Percentiles rank a stretch among this genome's conserved stretches.
Evolutionary conservation across 92 coral and sea anemone species (phyloP).

Genomic region (Hydrozoanthus gracilis): DNA sequence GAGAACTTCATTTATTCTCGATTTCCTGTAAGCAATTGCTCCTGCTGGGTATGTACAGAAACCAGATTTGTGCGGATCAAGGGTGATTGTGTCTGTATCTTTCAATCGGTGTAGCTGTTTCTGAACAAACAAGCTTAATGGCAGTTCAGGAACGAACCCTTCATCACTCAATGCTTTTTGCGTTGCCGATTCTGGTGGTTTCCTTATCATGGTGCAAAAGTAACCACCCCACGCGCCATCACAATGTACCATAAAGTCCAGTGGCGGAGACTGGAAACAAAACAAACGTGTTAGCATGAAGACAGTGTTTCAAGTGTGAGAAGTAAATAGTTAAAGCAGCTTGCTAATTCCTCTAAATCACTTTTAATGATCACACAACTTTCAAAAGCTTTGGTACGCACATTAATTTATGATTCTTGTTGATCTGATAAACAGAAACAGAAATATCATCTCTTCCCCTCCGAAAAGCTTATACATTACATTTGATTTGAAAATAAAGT

Average conservation of each 20-base stretch:
- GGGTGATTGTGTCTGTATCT: slow-evolving; percentile 60
- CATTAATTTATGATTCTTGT: too few species aligned
- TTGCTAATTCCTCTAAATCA: too few species aligned
- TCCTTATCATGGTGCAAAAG: slow-evolving; percentile 61
- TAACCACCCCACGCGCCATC: slow-evolving; percentile 77
- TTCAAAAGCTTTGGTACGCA: too few species aligned
- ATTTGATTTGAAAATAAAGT: too few species aligned
- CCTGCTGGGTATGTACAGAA: slow-evolving; percentile 70
- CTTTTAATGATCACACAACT: too few species aligned
- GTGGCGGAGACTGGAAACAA: slow-evolving; percentile 30
- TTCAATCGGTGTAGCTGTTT: slow-evolving; percentile 38
- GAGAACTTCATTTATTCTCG: slow-evolving; percentile 63
- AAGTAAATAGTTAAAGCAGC: too few species aligned
- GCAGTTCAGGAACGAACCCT: slow-evolving; percentile 53
- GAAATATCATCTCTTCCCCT: too few species aligned
- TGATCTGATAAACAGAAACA: too few species aligned
- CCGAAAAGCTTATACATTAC: too few species aligned
- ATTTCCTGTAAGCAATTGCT: slow-evolving; percentile 59
- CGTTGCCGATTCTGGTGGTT: background rate
- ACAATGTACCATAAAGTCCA: slow-evolving; percentile 57
- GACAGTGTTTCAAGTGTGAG: too few species aligned
- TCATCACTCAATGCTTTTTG: background rate
- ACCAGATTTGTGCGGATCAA: slow-evolving; percentile 74
- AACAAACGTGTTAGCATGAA: too few species aligned
- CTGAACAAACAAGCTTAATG: slow-evolving; percentile 49